Percentiles rank a stretch among this genome's conserved stretches.
Conservation (phyloP, 2,888 invertebrate genomes). For the Ellobium chinense region DNA sequence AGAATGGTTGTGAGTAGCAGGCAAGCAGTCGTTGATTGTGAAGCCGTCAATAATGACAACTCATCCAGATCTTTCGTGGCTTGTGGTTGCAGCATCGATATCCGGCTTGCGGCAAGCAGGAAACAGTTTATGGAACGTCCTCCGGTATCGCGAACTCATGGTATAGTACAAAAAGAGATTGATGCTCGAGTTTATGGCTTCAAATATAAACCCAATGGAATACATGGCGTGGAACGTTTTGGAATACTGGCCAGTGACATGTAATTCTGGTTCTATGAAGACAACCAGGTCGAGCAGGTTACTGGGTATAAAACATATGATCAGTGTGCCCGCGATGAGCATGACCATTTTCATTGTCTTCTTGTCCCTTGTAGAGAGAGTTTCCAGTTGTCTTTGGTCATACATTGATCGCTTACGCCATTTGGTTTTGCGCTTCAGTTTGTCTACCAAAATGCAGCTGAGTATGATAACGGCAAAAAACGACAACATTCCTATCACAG, state of each 20-base stretch:
- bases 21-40: no score
- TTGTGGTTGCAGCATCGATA: no score
- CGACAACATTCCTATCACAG: neutral
- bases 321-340: neutral
- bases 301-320: neutral
- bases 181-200: neutral
- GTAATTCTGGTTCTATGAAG: neutral
- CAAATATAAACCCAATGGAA: neutral
- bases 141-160: slow-evolving; percentile 9
- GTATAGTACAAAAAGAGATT: neutral
- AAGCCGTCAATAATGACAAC: neutral
- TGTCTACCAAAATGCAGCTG: neutral
- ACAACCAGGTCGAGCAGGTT: neutral
- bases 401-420: neutral
- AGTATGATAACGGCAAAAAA: neutral
- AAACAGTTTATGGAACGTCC: neutral
- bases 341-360: slow-evolving; percentile 17
- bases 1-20: no score
- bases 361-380: slow-evolving; percentile 16
- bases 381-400: neutral
- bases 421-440: slow-evolving; percentile 1
- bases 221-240: neutral
- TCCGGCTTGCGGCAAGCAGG: neutral
- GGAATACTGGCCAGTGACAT: neutral
- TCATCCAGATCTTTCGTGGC: neutral